phyloP scores from a whole-genome alignment of 2,888 invertebrate species.

The Cactoblastis cactorum region DNA sequence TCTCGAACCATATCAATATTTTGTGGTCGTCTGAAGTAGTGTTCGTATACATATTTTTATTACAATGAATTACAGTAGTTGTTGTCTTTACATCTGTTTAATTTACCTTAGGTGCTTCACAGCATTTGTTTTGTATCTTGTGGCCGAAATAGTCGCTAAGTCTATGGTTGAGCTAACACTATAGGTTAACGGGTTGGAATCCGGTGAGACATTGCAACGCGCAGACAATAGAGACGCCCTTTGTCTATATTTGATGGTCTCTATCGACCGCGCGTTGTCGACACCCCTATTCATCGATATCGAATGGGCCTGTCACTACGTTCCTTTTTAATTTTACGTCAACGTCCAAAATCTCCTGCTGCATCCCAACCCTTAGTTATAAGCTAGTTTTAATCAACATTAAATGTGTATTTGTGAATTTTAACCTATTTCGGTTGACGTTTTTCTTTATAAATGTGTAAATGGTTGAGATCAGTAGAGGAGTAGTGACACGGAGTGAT shows the following conservation, averaged over 20 bases:
- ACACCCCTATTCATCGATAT: conserved; percentile 23
- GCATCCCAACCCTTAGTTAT: conserved; percentile 50
- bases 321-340: conserved; percentile 28
- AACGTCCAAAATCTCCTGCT: conserved; percentile 34
- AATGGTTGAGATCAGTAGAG: conserved; percentile 73
- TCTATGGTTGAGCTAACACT: conserved; percentile 54
- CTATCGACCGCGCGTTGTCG: conserved; percentile 31
- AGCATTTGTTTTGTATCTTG: conserved; percentile 54
- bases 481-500: conserved; percentile 72
- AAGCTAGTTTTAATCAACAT: conserved; percentile 73
- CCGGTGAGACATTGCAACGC: conserved; percentile 40
- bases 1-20: conserved; percentile 22
- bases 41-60: conserved; percentile 23
- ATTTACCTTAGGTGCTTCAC: conserved; percentile 54
- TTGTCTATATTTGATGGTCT: conserved; percentile 38
- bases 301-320: conserved; percentile 24
- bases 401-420: conserved; percentile 79
- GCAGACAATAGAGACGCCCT: conserved; percentile 35
- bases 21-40: conserved; percentile 17
- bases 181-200: conserved; percentile 43
- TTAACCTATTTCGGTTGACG: conserved; percentile 73
- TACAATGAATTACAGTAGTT: conserved; percentile 31
- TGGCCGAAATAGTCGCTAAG: conserved; percentile 65
- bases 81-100: conserved; percentile 37
- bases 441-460: conserved; percentile 76